Evolutionary conservation across 2,113 vertebrate species (phyloP), one percentile per base, ranked within the genome.

Genomic region (Strix aluco): DNA sequence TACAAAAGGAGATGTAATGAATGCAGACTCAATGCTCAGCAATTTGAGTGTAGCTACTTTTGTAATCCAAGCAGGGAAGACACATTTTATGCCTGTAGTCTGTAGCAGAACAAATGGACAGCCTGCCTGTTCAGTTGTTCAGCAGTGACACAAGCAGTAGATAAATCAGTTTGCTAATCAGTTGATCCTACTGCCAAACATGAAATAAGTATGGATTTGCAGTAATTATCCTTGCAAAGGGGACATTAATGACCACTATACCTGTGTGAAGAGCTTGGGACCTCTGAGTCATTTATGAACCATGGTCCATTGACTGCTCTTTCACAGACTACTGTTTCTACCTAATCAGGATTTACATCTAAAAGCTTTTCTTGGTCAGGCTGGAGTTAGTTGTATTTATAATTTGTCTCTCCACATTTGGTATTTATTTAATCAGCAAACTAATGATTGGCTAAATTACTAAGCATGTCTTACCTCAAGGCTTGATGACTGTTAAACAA

Each of bases 361-460:
- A 78, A 85, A 97, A 86, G 59, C 26, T 96, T 94, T 92, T 79
- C 51, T 81, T 70, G 34, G 23, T 92, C 85, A 94, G 63, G 32
- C 23, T 85, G 26, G 32, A 97, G 88, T 90, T 85, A 90, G 49
- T 13, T 85, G 46, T 63, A 85, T 92, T 93, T 74, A 87, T 78
- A 90, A 87, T 90, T 94, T 94, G 47, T 66, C 79, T 92, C 36
- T 94, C 32, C 29, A 75, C 20, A 79, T 94, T 94, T 77, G 23
- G 15, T 83, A 66, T 87, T 94, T 92, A 86, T 79, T 94, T 83
- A 91, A 94, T 79, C 36, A 94, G 74, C n/a, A 74, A 90, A 82
- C 3, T 86, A 86, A 59, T 42, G 22, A 67, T 34, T 27, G 13
- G 42, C 42, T 88, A 72, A 84, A 79, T 87, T 82, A 46, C 44